A percentile compares a stretch with the other conserved stretches of the same genome.
phyloP scores from a whole-genome alignment of 2,888 invertebrate species.

The Dolomedes plantarius region DNA sequence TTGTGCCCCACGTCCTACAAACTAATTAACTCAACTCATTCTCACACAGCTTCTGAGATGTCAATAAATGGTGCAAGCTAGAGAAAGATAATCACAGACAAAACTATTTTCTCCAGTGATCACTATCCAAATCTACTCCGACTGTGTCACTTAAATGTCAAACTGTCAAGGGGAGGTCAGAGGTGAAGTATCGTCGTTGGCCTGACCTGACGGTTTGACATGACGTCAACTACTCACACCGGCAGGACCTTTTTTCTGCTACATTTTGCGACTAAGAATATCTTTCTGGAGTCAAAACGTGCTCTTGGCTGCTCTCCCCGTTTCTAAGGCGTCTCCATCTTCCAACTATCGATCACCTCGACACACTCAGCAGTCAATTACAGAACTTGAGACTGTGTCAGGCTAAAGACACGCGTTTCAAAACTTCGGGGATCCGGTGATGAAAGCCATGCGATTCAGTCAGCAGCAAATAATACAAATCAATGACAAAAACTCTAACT shows the following conservation, averaged over 20 bases:
- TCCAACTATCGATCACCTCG: conserved; percentile 9
- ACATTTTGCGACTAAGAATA: conserved; percentile 37
- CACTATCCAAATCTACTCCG: neutral
- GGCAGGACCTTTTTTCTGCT: conserved; percentile 18
- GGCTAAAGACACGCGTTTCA: neutral
- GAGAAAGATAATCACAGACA: no score
- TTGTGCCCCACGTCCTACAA: no score
- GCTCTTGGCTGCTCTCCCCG: conserved; percentile 40
- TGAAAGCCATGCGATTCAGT: neutral
- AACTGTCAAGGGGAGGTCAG: conserved; percentile 55
- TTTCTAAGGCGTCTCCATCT: neutral
- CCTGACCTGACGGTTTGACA: conserved; percentile 61
- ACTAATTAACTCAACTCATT: no score
- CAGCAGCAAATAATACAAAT: neutral
- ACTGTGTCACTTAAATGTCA: conserved; percentile 44
- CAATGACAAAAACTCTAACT: neutral
- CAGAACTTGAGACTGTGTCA: neutral
- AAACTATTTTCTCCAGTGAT: neutral
- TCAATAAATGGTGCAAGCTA: no score
- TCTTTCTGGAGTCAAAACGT: conserved; percentile 55
- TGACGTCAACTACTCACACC: conserved; percentile 27
- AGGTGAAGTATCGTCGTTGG: conserved; percentile 49
- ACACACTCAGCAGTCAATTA: conserved; percentile 10
- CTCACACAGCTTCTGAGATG: no score
- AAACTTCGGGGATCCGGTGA: neutral